A percentile compares a stretch with the other conserved stretches of the same genome.
phyloP scores from a whole-genome alignment of 2,888 invertebrate species.

The Rhingia campestris region DNA sequence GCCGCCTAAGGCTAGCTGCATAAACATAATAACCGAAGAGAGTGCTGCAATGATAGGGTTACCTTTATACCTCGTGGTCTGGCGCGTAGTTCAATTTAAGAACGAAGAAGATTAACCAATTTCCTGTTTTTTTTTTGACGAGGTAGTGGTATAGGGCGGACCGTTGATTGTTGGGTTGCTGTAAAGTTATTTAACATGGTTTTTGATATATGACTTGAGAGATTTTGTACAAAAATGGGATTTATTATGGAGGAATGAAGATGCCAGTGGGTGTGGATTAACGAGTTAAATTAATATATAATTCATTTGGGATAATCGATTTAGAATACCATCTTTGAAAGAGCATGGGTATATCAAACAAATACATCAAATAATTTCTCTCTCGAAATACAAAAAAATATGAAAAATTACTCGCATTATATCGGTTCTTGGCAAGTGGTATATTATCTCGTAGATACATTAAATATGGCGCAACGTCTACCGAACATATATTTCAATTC shows the following conservation, averaged over 20 bases:
- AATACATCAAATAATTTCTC: constrained; percentile 41
- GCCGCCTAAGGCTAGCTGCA: constrained; percentile 72
- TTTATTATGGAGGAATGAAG: constrained; percentile 6
- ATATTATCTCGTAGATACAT: constrained; percentile 38
- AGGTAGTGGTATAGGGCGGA: constrained; percentile 16
- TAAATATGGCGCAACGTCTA: constrained; percentile 69
- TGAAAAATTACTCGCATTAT: constrained; percentile 65
- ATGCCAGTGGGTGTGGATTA: constrained; percentile 21
- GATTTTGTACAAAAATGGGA: constrained; percentile 4
- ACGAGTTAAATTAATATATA: not conserved
- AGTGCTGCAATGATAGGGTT: constrained; percentile 70
- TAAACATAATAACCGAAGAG: constrained; percentile 70
- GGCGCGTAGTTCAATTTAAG: constrained; percentile 66
- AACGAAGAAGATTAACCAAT: constrained; percentile 70
- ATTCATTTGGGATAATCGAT: too few relatives aligned
- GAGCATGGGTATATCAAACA: constrained; percentile 19
- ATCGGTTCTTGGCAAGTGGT: constrained; percentile 58
- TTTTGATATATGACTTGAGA: constrained; percentile 34
- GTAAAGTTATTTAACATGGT: constrained; percentile 26
- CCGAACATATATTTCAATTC: constrained; percentile 81
- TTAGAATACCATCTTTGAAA: too few relatives aligned
- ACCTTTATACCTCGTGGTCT: constrained; percentile 42
- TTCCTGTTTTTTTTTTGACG: constrained; percentile 56
- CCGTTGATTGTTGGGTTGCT: constrained; percentile 43
- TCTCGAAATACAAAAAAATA: not conserved